phyloP scores from a whole-genome alignment of 2,797 vertebrate genomes.

The Poeciliopsis paucimaculata region DNA sequence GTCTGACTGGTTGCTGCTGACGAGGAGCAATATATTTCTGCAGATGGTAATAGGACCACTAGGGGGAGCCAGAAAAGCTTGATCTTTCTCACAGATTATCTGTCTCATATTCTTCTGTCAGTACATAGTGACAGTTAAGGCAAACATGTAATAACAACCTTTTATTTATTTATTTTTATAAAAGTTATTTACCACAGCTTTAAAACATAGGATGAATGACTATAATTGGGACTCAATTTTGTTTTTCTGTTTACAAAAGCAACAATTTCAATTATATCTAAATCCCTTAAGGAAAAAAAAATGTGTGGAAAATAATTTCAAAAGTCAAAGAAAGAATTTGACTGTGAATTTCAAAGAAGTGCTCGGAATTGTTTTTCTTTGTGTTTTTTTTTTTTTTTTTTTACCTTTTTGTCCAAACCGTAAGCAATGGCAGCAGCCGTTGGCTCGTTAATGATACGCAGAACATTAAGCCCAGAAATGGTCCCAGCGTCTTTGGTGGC shows the following conservation, averaged over 20 bases:
- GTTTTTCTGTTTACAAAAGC: background rate
- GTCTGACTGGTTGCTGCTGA: too few species aligned
- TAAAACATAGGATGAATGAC: background rate
- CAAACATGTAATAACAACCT: too few species aligned
- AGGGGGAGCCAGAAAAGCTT: too few species aligned
- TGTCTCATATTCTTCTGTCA: too few species aligned
- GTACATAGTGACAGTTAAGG: too few species aligned
- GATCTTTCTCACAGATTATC: too few species aligned
- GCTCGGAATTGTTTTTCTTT: background rate
- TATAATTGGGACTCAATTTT: background rate
- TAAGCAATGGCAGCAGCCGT: slow-evolving; percentile 84
- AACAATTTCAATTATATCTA: background rate
- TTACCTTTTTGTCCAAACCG: slow-evolving; percentile 83
- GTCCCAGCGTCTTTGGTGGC: slow-evolving; percentile 87
- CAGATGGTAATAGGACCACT: too few species aligned
- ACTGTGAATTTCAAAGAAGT: background rate
- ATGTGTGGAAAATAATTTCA: background rate
- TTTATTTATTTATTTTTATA: too few species aligned
- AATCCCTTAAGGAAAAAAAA: background rate
- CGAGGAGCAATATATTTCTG: too few species aligned
- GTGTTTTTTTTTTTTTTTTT: background rate
- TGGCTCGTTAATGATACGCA: slow-evolving; percentile 84
- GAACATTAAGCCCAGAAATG: slow-evolving; percentile 82
- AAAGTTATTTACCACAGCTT: background rate
- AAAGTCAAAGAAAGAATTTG: background rate